These are phyloP conservation scores for Palythoa grandiflora DNA, from an alignment of 92 coral and sea anemone genomes.

Conservation along the genomic window DNA sequence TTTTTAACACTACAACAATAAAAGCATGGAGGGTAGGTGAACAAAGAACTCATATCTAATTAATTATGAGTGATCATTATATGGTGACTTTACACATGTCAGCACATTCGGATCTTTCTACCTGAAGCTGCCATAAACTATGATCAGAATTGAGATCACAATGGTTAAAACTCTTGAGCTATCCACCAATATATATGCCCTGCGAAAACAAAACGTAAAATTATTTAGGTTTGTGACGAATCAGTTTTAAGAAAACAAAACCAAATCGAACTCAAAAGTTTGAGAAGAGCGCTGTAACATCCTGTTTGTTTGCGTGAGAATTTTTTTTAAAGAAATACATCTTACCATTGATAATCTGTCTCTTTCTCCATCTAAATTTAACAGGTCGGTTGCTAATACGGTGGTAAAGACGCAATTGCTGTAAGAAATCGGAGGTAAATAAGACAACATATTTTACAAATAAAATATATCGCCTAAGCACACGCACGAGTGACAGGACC, in stretches of 20 bases:
- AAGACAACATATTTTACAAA: background rate
- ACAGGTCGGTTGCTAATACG: background rate
- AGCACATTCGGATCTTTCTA: constrained; percentile 9
- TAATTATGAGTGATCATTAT: background rate
- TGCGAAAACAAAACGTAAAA: constrained; percentile 48
- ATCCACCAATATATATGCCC: constrained; percentile 88
- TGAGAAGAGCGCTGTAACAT: background rate
- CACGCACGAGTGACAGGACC: background rate
- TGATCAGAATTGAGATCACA: constrained; percentile 87
- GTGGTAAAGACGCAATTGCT: background rate
- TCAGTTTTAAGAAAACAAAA: constrained; percentile 5
- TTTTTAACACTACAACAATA: background rate
- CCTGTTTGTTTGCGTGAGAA: background rate
- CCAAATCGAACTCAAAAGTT: background rate
- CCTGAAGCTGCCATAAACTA: constrained; percentile 98
- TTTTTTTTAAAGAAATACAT: background rate
- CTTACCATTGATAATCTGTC: constrained; percentile 78
- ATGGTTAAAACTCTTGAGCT: constrained; percentile 92
- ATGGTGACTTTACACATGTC: background rate
- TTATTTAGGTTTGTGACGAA: background rate
- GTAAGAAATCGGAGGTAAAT: background rate
- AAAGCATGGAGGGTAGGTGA: background rate
- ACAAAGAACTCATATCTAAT: background rate
- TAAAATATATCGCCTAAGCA: background rate
- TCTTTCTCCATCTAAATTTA: constrained; percentile 71